phyloP scores from a whole-genome alignment of 2,113 vertebrate genomes.

The Furnarius figulus region DNA sequence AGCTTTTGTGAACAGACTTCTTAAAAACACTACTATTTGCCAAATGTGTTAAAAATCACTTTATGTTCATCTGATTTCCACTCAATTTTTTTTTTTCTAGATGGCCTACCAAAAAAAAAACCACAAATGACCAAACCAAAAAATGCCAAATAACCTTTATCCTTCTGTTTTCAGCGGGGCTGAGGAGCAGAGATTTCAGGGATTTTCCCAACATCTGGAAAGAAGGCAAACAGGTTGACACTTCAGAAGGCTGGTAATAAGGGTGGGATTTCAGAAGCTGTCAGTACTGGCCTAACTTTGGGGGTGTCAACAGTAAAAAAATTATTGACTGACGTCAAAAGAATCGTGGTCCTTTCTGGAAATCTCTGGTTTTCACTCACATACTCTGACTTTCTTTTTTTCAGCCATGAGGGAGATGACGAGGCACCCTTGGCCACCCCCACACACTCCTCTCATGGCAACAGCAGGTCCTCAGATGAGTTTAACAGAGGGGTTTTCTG shows the following conservation, averaged over 20 bases:
- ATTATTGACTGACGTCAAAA: background rate
- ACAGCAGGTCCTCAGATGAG: background rate
- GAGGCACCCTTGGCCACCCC: background rate
- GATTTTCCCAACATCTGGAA: background rate
- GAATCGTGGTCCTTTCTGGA: background rate
- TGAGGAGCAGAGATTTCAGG: background rate
- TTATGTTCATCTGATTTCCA: background rate
- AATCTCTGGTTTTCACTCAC: rapidly evolving
- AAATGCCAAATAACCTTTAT: background rate
- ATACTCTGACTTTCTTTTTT: background rate
- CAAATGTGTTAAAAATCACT: background rate
- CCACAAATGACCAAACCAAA: background rate
- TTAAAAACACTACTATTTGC: background rate
- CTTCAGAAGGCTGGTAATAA: background rate
- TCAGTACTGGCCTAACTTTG: background rate
- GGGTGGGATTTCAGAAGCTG: background rate
- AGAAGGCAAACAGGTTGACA: background rate
- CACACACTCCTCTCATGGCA: background rate
- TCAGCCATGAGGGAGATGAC: background rate
- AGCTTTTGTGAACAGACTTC: background rate
- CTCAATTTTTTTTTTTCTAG: background rate
- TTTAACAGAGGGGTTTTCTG: background rate
- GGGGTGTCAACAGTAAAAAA: background rate
- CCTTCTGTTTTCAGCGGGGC: background rate
- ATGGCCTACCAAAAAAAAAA: background rate